These are phyloP conservation scores for Lateolabrax maculatus DNA, from an alignment of 2,797 vertebrate genomes.

Conservation along the genomic window DNA sequence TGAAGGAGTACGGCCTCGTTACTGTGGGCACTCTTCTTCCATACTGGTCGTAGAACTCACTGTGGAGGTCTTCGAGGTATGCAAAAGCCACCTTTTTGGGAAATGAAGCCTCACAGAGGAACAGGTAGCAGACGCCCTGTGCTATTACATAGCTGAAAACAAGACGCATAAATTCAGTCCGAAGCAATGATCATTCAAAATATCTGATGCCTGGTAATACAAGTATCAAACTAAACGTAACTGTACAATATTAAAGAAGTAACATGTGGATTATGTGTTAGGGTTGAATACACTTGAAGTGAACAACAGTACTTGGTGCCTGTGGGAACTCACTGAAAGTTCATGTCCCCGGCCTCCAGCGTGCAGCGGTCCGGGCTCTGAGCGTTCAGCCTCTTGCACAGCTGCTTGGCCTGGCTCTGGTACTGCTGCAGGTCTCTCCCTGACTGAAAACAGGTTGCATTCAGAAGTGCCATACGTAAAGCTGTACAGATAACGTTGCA, in stretches of 20 bases:
- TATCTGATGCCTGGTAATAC: background rate
- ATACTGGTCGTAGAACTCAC: slow-evolving; percentile 92
- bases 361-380: slow-evolving; percentile 94
- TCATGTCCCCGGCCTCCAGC: slow-evolving; percentile 90
- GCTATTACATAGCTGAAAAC: slow-evolving; percentile 91
- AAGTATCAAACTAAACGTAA: background rate
- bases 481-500: background rate
- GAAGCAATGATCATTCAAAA: background rate
- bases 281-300: background rate
- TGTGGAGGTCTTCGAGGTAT: slow-evolving; percentile 92
- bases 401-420: slow-evolving; percentile 94
- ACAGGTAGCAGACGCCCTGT: slow-evolving; percentile 93
- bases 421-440: slow-evolving; percentile 93
- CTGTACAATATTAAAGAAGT: background rate
- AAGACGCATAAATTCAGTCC: background rate
- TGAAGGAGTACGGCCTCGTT: slow-evolving; percentile 95
- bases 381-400: slow-evolving; percentile 92
- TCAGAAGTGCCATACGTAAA: background rate
- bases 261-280: background rate
- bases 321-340: slow-evolving; percentile 91
- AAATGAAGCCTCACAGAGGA: slow-evolving; percentile 91
- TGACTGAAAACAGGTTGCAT: slow-evolving; percentile 80
- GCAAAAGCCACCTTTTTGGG: slow-evolving; percentile 93
- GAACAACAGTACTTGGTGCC: background rate
- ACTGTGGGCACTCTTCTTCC: slow-evolving; percentile 91